Evolutionary conservation across 2,888 invertebrate species (phyloP), one percentile per base, ranked within the genome.

Genomic region (Aspidiotus destructor): DNA sequence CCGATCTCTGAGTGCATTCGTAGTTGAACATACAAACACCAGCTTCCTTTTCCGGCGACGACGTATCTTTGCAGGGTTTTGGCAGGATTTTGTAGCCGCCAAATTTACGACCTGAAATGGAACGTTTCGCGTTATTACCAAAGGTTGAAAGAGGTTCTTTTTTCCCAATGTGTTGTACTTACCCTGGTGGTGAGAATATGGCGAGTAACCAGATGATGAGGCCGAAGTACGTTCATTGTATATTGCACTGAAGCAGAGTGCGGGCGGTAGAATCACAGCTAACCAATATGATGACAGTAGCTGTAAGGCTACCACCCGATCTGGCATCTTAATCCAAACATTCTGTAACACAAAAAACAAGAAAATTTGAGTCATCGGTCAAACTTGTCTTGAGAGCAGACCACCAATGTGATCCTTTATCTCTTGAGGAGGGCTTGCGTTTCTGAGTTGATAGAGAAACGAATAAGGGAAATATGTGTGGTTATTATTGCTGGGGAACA

Each of bases 11-110:
- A 0, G 82, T 81, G 76, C 93, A 93, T 76, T 93, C 92, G 75
- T 91, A 90, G 79, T 93, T 92, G 80, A 93, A 94, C 93, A 93
- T 93, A 78, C 93, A 93, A 75, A 91, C 86, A 53, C 87, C 88
- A 54, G 86, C 86, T 7, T 81, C 79, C 73, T 85, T 83, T 58
- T 82, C 80, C 57, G 62, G 72, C 17, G 85, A 80, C 53, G 85
- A 83, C 7, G 86, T 83, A 17, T 89, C 85, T 74, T 86, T 86
- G 78, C 92, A 92, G 73, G 85, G 84, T 72, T 86, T 84, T 7
- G 91, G 91, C 13, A 89, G 88, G 80, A 92, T 92, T 76, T 88
- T 82, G 77, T 92, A 91, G 9, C 92, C 91, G 7, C 91, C 91
- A 76, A 91, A 92, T 78, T 88, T 90, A 76, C 86, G 79, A 17